A percentile compares a stretch with the other conserved stretches of the same genome.
Conservation (phyloP, 2,113 vertebrate genomes). For the Heloderma charlesbogerti region DNA sequence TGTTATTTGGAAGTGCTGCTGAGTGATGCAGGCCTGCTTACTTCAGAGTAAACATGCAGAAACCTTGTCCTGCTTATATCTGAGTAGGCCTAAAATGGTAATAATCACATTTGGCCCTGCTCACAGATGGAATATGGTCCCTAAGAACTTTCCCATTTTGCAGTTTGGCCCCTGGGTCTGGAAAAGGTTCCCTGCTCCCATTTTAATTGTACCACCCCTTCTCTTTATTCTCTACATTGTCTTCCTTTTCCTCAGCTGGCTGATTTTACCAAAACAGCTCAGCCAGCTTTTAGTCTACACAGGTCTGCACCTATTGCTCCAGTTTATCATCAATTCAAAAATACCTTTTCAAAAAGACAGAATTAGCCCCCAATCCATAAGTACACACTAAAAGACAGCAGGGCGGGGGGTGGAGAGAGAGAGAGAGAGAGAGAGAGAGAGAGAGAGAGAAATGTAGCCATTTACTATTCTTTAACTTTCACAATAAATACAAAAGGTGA, state of each 20-base stretch:
- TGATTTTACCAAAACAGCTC: background rate
- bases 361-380: background rate
- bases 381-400: background rate
- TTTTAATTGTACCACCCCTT: background rate
- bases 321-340: background rate
- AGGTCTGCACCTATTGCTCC: background rate
- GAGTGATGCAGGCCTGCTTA: no score
- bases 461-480: background rate
- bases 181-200: no score
- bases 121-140: no score
- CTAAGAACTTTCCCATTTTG: no score
- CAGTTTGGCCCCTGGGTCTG: no score
- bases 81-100: no score
- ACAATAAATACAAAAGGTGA: background rate
- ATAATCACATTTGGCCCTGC: no score
- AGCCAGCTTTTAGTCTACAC: background rate
- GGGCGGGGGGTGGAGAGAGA: no score
- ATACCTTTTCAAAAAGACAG: background rate
- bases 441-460: background rate
- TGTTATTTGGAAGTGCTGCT: no score
- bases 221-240: background rate
- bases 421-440: no score
- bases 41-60: no score
- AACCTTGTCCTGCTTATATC: no score
- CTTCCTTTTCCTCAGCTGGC: background rate